These are phyloP conservation scores for Gortyna flavago DNA, from an alignment of 2,888 invertebrate species.

Conservation along the genomic window DNA sequence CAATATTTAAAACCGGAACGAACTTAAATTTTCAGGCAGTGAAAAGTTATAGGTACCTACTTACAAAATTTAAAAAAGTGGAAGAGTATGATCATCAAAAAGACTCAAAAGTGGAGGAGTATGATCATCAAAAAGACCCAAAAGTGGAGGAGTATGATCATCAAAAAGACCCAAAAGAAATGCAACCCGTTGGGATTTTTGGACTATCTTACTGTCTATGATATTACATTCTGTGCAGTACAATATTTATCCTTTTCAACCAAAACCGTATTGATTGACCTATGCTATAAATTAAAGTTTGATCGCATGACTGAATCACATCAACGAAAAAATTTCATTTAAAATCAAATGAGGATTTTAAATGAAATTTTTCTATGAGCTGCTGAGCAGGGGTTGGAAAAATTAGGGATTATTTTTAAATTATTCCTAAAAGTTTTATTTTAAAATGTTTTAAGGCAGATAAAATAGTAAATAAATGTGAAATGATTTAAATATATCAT, in stretches of 20 bases:
- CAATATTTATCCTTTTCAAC: slow-evolving; percentile 3
- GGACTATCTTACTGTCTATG: neutral
- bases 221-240: neutral
- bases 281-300: slow-evolving; percentile 15
- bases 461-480: neutral
- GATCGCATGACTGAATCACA: slow-evolving; percentile 36
- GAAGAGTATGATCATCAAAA: neutral
- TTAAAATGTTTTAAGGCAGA: neutral
- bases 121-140: neutral
- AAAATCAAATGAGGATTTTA: too few species aligned
- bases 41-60: neutral
- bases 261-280: slow-evolving; percentile 20
- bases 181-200: neutral
- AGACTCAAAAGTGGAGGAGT: neutral
- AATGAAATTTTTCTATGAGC: too few species aligned
- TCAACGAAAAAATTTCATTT: slow-evolving; percentile 25
- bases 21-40: neutral
- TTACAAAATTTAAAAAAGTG: neutral
- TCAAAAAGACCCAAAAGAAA: neutral
- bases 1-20: neutral
- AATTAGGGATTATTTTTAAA: neutral
- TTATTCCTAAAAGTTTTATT: neutral
- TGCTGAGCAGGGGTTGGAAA: neutral
- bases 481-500: too few species aligned
- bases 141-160: neutral